Evolutionary conservation across 2,113 vertebrate genomes (phyloP).

Genomic region (Thinocorus orbignyianus): DNA sequence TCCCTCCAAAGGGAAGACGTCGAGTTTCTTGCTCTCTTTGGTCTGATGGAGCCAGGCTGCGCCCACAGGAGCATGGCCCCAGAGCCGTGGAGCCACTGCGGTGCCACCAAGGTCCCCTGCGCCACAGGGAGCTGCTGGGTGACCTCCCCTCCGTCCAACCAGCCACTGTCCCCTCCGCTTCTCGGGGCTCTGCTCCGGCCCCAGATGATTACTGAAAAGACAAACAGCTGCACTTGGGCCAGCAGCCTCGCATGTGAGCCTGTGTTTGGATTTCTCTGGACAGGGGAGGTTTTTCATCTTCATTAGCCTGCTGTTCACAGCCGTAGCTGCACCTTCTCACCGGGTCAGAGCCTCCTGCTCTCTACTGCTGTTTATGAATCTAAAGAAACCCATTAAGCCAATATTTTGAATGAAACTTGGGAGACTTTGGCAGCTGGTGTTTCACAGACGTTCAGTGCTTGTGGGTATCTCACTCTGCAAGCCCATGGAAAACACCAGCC

Average conservation of each 20-base stretch:
- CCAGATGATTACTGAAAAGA: constrained; percentile 26
- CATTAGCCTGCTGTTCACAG: constrained; percentile 38
- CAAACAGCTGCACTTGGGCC: constrained; percentile 54
- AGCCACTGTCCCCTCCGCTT: background rate
- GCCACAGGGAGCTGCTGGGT: accelerated
- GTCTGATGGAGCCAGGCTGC: accelerated
- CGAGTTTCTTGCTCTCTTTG: background rate
- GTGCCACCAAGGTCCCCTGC: background rate
- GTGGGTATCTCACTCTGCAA: background rate
- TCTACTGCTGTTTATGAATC: background rate
- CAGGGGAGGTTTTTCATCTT: constrained; percentile 53
- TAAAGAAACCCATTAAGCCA: constrained; percentile 23
- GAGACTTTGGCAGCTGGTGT: background rate
- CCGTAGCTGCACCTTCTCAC: background rate
- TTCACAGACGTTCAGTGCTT: background rate
- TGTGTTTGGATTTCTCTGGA: constrained; percentile 8
- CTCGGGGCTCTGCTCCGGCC: background rate
- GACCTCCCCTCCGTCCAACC: background rate
- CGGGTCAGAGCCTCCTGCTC: constrained; percentile 13
- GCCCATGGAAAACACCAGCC: background rate
- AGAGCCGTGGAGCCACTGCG: accelerated
- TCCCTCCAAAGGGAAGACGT: background rate
- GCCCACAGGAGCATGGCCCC: accelerated
- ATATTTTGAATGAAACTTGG: background rate
- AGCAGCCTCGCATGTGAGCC: background rate